These are phyloP conservation scores for Patiria miniata DNA, from an alignment of 35 echinoderm and acorn worm species.

Conservation along the genomic window DNA sequence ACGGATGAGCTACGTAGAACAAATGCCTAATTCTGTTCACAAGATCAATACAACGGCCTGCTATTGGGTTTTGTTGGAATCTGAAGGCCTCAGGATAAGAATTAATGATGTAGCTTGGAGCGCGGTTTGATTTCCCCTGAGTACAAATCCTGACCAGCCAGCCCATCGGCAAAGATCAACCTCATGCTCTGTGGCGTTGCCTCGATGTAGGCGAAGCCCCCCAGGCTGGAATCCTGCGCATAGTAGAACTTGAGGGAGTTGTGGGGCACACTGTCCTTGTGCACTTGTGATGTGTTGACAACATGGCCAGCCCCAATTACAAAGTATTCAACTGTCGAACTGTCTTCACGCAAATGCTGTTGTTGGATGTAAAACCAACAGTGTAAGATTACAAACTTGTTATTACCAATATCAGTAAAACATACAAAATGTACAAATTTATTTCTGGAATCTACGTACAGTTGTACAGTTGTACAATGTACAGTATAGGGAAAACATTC, in stretches of 20 bases:
- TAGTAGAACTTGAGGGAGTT: conserved; percentile 76
- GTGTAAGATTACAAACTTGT: too few species aligned
- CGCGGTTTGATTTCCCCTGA: conserved; percentile 68
- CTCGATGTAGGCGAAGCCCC: conserved; percentile 89
- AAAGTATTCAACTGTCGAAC: conserved; percentile 85
- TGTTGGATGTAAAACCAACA: neutral
- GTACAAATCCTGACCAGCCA: conserved; percentile 79
- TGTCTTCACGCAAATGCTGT: conserved; percentile 82
- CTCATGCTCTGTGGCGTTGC: conserved; percentile 39
- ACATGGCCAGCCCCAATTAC: conserved; percentile 83
- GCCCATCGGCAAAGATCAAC: conserved; percentile 85
- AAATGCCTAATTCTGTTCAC: too few species aligned
- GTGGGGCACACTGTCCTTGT: conserved; percentile 54
- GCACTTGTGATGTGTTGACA: conserved; percentile 57
- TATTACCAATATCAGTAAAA: too few species aligned
- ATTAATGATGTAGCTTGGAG: neutral
- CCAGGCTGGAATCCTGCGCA: conserved; percentile 53
- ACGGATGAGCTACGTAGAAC: too few species aligned
- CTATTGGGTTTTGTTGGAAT: too few species aligned
- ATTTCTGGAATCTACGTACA: too few species aligned
- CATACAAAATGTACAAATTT: too few species aligned
- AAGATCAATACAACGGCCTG: too few species aligned
- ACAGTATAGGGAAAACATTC: too few species aligned
- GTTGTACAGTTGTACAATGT: too few species aligned
- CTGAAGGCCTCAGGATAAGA: too few species aligned